Percentiles rank a stretch among this genome's conserved stretches.
Evolutionary conservation across 2,113 vertebrate genomes (phyloP).

Genomic region (Phasianus colchicus): DNA sequence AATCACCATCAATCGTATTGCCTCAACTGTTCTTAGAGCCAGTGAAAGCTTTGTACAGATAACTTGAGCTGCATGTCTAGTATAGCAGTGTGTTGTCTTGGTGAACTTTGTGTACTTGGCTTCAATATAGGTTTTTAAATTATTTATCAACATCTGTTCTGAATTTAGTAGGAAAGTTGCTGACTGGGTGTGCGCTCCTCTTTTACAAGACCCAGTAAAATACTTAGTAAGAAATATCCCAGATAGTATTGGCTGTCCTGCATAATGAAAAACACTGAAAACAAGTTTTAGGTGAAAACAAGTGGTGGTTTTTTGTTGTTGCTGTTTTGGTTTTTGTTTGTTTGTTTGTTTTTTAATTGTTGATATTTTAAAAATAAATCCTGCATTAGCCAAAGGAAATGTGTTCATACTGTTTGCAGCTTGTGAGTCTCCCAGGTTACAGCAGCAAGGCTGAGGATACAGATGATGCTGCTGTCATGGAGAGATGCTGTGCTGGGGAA

Average conservation of each 20-base stretch:
- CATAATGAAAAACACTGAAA: background rate
- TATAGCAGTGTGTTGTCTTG: background rate
- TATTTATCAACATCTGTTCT: conserved; percentile 61
- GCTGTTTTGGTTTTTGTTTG: background rate
- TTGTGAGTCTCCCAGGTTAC: background rate
- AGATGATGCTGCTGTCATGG: accelerated
- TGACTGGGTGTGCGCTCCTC: background rate
- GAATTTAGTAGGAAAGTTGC: conserved; percentile 34
- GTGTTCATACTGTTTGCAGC: background rate
- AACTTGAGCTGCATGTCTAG: background rate
- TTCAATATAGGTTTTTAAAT: background rate
- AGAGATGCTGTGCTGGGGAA: background rate
- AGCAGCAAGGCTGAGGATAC: background rate
- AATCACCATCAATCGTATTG: background rate
- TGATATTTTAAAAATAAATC: background rate
- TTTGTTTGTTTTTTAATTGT: background rate
- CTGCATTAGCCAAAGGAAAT: background rate
- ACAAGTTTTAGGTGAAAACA: background rate
- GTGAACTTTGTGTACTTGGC: conserved; percentile 63
- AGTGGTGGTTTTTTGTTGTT: background rate
- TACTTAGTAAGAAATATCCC: conserved; percentile 9
- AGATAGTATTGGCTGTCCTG: background rate
- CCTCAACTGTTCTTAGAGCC: background rate
- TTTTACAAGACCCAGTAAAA: background rate
- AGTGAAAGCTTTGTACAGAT: background rate